Conservation (phyloP, 2,113 vertebrate genomes). For the Solea senegalensis region DNA sequence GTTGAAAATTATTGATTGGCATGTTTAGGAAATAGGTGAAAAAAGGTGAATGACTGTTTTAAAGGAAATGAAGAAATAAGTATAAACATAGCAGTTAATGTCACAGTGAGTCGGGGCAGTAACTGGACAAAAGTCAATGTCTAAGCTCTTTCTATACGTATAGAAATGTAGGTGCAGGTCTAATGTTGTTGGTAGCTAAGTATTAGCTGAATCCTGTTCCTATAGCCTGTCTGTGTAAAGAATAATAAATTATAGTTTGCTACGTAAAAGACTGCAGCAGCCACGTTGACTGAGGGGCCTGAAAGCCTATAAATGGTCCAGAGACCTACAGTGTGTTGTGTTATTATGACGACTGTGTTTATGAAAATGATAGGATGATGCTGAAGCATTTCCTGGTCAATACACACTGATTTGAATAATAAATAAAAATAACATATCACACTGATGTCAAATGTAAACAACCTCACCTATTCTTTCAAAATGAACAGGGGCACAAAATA, state of each 20-base stretch:
- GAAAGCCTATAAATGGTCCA: conserved; percentile 23
- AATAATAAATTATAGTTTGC: conserved; percentile 73
- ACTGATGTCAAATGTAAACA: conserved; percentile 23
- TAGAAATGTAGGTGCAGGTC: conserved; percentile 45
- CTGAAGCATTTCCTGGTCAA: conserved; percentile 62
- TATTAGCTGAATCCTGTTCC: conserved; percentile 61
- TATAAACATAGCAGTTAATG: too few relatives aligned
- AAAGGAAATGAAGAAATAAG: too few relatives aligned
- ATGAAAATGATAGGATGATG: conserved; percentile 38
- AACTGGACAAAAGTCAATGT: neutral
- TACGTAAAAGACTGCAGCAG: conserved; percentile 61
- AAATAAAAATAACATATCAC: conserved; percentile 71
- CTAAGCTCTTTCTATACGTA: conserved; percentile 63
- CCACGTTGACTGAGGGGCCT: conserved; percentile 54
- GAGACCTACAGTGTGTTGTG: conserved; percentile 50
- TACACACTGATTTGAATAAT: conserved; percentile 71
- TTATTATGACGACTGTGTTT: conserved; percentile 54
- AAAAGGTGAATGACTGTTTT: too few relatives aligned
- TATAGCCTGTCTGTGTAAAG: conserved; percentile 68
- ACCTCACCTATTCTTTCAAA: neutral
- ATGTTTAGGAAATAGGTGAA: too few relatives aligned
- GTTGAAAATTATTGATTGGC: too few relatives aligned
- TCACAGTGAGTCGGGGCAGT: too few relatives aligned
- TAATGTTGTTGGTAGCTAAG: conserved; percentile 71
- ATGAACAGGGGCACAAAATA: neutral